Percentiles rank a stretch among this genome's conserved stretches.
phyloP scores from a whole-genome alignment of 2,113 vertebrate genomes.

The Sinocyclocheilus anophthalmus region DNA sequence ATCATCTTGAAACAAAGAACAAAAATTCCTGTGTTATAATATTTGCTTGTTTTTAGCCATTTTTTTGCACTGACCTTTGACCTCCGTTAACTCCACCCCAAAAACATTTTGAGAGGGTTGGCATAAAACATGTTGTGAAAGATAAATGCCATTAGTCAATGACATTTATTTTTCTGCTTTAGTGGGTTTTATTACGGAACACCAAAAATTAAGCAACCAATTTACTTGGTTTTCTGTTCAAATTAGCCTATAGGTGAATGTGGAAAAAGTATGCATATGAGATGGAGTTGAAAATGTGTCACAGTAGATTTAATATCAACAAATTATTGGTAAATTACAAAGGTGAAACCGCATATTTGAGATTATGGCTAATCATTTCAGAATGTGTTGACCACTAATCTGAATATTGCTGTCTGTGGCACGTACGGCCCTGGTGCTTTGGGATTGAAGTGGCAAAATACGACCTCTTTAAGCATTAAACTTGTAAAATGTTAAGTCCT shows the following conservation, averaged over 20 bases:
- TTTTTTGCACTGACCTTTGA: background rate
- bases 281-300: background rate
- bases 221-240: background rate
- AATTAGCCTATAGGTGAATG: background rate
- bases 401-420: background rate
- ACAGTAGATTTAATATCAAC: background rate
- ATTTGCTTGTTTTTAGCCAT: background rate
- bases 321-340: background rate
- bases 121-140: background rate
- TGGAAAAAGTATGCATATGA: background rate
- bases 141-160: background rate
- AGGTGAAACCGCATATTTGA: background rate
- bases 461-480: background rate
- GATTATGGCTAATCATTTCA: background rate
- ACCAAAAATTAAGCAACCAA: background rate
- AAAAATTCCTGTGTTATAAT: background rate
- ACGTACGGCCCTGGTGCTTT: too few species aligned
- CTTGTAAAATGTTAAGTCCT: background rate
- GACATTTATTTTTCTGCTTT: background rate
- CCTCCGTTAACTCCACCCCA: background rate
- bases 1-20: background rate
- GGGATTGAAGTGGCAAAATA: background rate
- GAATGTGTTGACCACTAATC: background rate
- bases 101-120: background rate
- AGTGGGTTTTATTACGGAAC: background rate